Base-by-base conservation (phyloP, 1,140 invertebrate species). In the Scaptomyza graminum region DNA sequence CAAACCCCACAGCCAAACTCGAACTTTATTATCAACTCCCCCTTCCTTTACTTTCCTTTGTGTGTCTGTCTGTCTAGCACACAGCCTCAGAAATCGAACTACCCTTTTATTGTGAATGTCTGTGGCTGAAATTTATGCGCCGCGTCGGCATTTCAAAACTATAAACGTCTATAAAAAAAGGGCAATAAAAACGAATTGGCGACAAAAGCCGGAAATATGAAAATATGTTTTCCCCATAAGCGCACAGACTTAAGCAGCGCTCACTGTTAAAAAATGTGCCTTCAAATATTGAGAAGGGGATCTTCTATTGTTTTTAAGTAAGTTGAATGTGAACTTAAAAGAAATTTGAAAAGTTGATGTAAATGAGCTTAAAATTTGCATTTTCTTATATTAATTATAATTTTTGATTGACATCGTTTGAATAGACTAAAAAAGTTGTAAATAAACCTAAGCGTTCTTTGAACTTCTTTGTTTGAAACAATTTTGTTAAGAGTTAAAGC, bases 151-250 rank as follows among this genome's bases (percentile, higher is more conserved):
- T 75, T 75, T 87, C 87, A 87, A 65, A 87, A 88, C 82, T 87
- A 85, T 85, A 87, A 85, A 85, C 78, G 79, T 88, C 82, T 73
- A 85, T 85, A 87, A 84, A 87, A 75, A 87, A 67, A 57, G 25
- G 57, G 82, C 82, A 82, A 85, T 85, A 85, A 85, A 85, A 85
- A 55, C 56, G 82, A 87, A 85, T 85, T 85, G 82, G 78, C 74
- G 82, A 76, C 74, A 88, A 80, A 54, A 62, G 73, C 83, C 82
- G 82, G 82, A 85, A 82, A 82, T 85, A 82, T 82, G 82, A 87
- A 80, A 87, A 85, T 85, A 85, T 85, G 82, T 80, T 85, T 75
- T 75, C 74, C 74, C 61, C 75, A 85, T 72, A 52, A 57, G 16
- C 41, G 16, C 43, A 65, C 13, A 37, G 11, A 3, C 25, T 25